Evolutionary conservation across 2,888 invertebrate species (phyloP).

Genomic region (Mimachlamys varia): DNA sequence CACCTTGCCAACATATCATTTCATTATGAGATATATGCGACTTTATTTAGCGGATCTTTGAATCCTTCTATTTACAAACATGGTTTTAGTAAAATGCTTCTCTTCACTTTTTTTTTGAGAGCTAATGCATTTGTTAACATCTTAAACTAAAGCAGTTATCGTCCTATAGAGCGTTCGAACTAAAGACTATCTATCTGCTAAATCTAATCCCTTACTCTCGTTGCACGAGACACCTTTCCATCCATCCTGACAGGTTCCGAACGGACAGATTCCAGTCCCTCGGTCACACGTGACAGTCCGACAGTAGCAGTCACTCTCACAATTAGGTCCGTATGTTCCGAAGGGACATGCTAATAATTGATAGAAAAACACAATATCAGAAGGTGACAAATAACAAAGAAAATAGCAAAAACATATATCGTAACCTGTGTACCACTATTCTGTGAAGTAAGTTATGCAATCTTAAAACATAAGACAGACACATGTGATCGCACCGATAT

Average conservation of each 20-base stretch:
- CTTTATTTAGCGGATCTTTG: too few species aligned
- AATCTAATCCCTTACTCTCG: neutral
- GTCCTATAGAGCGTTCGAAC: neutral
- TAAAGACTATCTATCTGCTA: neutral
- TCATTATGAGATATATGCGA: too few species aligned
- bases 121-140: too few species aligned
- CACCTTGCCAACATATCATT: too few species aligned
- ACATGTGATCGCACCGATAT: too few species aligned
- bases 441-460: too few species aligned
- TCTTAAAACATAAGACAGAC: too few species aligned
- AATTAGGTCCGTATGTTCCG: constrained; percentile 24
- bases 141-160: too few species aligned
- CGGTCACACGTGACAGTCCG: constrained; percentile 2
- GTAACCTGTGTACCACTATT: too few species aligned
- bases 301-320: neutral
- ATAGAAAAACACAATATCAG: neutral
- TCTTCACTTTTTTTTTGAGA: too few species aligned
- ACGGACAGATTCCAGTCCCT: constrained; percentile 5
- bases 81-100: too few species aligned
- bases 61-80: too few species aligned
- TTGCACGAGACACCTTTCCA: constrained; percentile 30
- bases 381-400: neutral
- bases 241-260: neutral
- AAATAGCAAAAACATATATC: neutral
- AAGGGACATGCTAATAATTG: neutral